Percentiles rank a stretch among this genome's conserved stretches.
Conservation (phyloP, 2,797 vertebrate species). For the Protosalanx chinensis region DNA sequence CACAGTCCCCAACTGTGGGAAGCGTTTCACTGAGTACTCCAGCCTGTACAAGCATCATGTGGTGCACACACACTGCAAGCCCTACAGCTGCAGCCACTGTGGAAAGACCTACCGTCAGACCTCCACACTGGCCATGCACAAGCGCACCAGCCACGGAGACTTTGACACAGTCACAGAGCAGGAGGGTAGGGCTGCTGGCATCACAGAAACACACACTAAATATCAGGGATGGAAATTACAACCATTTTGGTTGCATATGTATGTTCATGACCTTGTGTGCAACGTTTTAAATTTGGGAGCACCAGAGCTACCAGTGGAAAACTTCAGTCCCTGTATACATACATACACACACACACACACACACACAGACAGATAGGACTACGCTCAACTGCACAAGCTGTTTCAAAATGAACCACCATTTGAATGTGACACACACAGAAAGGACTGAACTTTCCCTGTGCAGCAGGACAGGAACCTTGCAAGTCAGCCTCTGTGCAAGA, state of each 20-base stretch:
- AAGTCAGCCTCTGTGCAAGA: too few relatives aligned
- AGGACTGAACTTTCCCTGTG: too few relatives aligned
- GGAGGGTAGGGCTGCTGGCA: background rate
- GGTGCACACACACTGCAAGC: conserved; percentile 83
- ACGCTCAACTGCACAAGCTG: too few relatives aligned
- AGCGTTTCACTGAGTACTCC: conserved; percentile 80
- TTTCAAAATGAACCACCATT: background rate
- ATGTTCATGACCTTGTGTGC: too few relatives aligned
- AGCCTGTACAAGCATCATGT: conserved; percentile 83
- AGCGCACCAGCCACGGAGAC: conserved; percentile 75
- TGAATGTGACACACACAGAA: too few relatives aligned
- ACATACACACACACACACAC: background rate
- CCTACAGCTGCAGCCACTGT: conserved; percentile 77
- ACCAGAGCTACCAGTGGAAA: too few relatives aligned
- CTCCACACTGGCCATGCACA: conserved; percentile 80
- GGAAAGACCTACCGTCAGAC: conserved; percentile 81
- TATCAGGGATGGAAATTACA: too few relatives aligned
- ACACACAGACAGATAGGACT: background rate
- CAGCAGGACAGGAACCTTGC: too few relatives aligned
- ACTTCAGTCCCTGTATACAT: background rate
- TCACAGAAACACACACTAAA: background rate
- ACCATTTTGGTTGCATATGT: too few relatives aligned
- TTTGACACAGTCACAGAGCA: conserved; percentile 69
- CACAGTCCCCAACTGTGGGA: conserved; percentile 78
- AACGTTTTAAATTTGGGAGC: too few relatives aligned